Conservation (phyloP, 2,888 invertebrate species). For the Drosophila anomalata region DNA sequence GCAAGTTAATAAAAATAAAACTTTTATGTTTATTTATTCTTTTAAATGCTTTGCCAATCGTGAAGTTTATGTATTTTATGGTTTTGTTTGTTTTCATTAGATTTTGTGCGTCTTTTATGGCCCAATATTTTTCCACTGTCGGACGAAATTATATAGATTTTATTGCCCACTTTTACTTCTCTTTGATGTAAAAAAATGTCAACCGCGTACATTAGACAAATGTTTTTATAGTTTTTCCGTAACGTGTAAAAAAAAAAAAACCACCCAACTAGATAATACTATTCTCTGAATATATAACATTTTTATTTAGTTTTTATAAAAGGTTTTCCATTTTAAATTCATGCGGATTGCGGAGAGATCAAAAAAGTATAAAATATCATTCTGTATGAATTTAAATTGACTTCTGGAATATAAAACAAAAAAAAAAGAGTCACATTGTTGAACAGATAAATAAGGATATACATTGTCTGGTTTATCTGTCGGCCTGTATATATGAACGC, state of each 20-base stretch:
- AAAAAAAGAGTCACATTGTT: neutral
- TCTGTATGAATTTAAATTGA: conserved; percentile 42
- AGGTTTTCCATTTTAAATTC: conserved; percentile 26
- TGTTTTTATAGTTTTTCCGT: conserved; percentile 26
- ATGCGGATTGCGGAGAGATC: conserved; percentile 1
- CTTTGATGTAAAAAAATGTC: conserved; percentile 11
- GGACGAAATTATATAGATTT: conserved; percentile 34
- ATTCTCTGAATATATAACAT: conserved; percentile 7
- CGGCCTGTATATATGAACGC: no score
- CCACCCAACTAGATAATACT: conserved; percentile 8
- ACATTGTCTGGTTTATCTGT: neutral
- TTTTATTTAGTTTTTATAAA: conserved; percentile 23
- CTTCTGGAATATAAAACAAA: conserved; percentile 2
- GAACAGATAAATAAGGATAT: neutral
- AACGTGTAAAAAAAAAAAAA: conserved; percentile 18
- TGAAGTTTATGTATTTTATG: conserved; percentile 73
- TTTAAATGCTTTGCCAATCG: conserved; percentile 67
- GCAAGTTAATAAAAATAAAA: conserved; percentile 22
- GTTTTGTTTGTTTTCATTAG: conserved; percentile 79
- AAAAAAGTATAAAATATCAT: conserved; percentile 24
- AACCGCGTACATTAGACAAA: conserved; percentile 35
- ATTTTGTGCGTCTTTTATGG: conserved; percentile 59
- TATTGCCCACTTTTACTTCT: conserved; percentile 13
- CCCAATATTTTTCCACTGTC: conserved; percentile 36
- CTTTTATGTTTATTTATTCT: conserved; percentile 55